phyloP scores from a whole-genome alignment of 2,888 invertebrate species.

The Taenaris catops region DNA sequence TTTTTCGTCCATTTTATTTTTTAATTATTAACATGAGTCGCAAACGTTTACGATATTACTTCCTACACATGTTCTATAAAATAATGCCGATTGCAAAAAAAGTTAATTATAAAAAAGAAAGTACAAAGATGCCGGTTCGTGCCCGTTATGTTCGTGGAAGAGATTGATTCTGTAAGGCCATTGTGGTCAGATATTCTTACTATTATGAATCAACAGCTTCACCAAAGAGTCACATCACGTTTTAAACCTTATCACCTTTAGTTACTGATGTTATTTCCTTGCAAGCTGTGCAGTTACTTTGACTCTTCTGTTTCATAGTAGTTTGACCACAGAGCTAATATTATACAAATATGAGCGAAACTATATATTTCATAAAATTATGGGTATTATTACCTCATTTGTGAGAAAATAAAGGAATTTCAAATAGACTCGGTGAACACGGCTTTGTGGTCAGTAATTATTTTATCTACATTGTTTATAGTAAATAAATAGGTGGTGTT shows the following conservation, averaged over 20 bases:
- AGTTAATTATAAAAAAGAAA: conserved; percentile 61
- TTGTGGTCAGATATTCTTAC: conserved; percentile 20
- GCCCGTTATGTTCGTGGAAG: conserved; percentile 50
- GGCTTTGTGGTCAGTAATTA: neutral
- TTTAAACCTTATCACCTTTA: conserved; percentile 7
- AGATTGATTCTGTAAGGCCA: conserved; percentile 51
- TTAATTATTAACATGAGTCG: conserved; percentile 1
- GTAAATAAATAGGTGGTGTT: too few relatives aligned
- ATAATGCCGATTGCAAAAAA: conserved; percentile 33
- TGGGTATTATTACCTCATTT: conserved; percentile 6
- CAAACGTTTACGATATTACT: conserved; percentile 6
- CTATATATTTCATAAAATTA: conserved; percentile 17
- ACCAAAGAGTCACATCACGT: neutral
- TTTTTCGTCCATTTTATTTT: neutral
- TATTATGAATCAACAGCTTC: conserved; percentile 14
- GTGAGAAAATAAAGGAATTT: conserved; percentile 12
- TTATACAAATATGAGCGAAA: conserved; percentile 17
- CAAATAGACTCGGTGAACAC: neutral
- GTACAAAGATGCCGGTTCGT: conserved; percentile 36
- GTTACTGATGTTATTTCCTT: conserved; percentile 9
- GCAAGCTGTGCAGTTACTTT: conserved; percentile 2
- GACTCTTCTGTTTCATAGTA: conserved; percentile 5
- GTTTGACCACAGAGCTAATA: conserved; percentile 20
- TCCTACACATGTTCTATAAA: conserved; percentile 13
- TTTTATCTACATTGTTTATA: neutral